phyloP scores from a whole-genome alignment of 2,888 invertebrate species.

The Xiphydria camelus region DNA sequence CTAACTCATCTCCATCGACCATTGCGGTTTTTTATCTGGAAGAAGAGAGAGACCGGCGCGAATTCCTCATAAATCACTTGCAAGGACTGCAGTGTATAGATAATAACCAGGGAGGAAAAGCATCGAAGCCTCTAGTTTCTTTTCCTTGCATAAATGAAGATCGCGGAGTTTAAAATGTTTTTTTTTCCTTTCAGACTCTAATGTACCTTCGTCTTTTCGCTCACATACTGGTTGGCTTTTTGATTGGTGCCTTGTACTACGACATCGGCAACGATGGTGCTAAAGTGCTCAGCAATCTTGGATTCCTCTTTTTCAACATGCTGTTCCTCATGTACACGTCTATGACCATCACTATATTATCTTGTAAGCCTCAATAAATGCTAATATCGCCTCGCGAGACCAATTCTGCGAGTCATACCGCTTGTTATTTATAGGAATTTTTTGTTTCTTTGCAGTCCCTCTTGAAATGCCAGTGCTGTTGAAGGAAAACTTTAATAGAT shows the following conservation, averaged over 20 bases:
- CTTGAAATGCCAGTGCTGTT: constrained; percentile 93
- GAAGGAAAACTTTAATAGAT: constrained; percentile 94
- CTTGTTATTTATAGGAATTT: no score
- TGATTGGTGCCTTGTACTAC: constrained; percentile 94
- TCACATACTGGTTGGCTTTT: constrained; percentile 88
- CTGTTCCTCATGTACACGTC: constrained; percentile 98
- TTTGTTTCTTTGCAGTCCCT: constrained; percentile 77
- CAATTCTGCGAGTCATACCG: no score
- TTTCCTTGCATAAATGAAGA: no score
- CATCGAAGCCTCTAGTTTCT: no score
- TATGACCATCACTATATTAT: constrained; percentile 98
- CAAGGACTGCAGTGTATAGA: no score
- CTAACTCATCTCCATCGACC: no score
- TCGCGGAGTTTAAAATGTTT: no score
- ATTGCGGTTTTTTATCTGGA: no score
- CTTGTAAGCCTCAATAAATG: constrained; percentile 73
- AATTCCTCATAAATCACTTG: no score
- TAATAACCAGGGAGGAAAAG: no score
- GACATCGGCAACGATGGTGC: constrained; percentile 95
- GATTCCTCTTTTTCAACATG: constrained; percentile 98
- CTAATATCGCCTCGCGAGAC: no score
- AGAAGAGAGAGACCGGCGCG: no score
- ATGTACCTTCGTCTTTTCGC: constrained; percentile 94
- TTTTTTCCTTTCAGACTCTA: constrained; percentile 81
- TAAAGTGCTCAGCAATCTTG: constrained; percentile 94